Base-by-base conservation (phyloP, 1,140 invertebrate genomes). In the Chymomyza costata region DNA sequence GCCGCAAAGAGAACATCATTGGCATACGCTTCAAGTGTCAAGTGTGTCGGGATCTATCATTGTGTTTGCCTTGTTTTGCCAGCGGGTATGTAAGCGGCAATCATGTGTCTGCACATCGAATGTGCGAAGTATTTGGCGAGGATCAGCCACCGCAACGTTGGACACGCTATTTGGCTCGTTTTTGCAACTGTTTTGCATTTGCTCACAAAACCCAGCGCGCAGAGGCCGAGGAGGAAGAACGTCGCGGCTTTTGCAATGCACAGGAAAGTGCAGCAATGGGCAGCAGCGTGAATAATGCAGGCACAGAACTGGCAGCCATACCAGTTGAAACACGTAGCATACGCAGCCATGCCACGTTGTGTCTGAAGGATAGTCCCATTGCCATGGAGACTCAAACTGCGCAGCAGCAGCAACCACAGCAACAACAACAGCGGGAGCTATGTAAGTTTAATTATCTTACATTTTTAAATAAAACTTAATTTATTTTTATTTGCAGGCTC, bases 21-120 rank as follows among this genome's bases (percentile, higher is more conserved):
- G 84, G 84, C 14, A 84, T 85, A 1, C 70, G 84, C 0, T 85
- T 85, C 10, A 76, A 82, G 51, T 85, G 84, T 30, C 74, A 82
- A 40, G 52, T 66, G n/a, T 85, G 84, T 21, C 53, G 81, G 0
- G 60, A 83, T 49, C 14, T 85, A 1, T 85, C 83, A 0, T 44
- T 85, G 10, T 85, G 84, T 25, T 28, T 85, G 16, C 59, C 68
- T 38, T 85, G 84, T 55, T 85, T 85, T 40, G 68, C 83, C 0
- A 66, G 52, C 6, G 82, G 83, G 6, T 57, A 40, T 25, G 45
- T 56, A 0, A 60, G 39, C 3, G 63, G 65, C 17, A 80, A 74
- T 17, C 84, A 85, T 44, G 63, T 63, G 28, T 31, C 50, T 0
- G 50, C 63, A 1, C 84, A 85, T 63, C 74, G 82, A 2, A 78